These are phyloP conservation scores for Parazoanthus atlanticus DNA, from an alignment of 92 coral and sea anemone species.

Conservation along the genomic window DNA sequence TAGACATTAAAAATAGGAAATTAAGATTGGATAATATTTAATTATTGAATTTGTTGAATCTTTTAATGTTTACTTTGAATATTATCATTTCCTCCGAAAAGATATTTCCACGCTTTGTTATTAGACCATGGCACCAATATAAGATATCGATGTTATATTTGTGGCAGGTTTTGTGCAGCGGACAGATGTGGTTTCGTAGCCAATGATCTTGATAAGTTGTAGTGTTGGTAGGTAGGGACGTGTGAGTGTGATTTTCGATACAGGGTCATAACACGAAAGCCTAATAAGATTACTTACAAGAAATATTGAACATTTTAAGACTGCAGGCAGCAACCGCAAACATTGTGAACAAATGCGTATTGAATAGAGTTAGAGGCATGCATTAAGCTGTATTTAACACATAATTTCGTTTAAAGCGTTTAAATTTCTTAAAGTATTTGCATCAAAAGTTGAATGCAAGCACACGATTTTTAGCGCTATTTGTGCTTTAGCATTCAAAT, in stretches of 20 bases:
- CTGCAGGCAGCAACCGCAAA: constrained; percentile 29
- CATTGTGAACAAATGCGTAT: not conserved
- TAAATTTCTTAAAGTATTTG: not conserved
- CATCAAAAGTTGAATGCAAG: not conserved
- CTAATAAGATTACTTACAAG: not conserved
- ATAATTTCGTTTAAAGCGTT: not conserved
- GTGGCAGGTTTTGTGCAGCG: not conserved
- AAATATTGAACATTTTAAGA: not conserved
- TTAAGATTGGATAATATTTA: not conserved
- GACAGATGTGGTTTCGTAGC: not conserved
- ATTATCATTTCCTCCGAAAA: not conserved
- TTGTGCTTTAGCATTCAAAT: not conserved
- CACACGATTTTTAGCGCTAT: not conserved
- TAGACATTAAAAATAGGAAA: not conserved
- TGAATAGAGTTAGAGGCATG: not conserved
- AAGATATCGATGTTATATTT: not conserved
- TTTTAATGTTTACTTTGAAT: not conserved
- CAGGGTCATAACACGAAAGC: not conserved
- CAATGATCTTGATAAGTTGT: not conserved
- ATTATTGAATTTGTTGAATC: not conserved
- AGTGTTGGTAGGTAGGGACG: not conserved
- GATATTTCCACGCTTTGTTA: not conserved
- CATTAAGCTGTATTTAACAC: not conserved
- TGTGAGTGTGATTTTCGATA: not conserved
- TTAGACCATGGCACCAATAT: not conserved